Base-by-base conservation (phyloP, 2,113 vertebrate genomes). In the Pavo muticus region DNA sequence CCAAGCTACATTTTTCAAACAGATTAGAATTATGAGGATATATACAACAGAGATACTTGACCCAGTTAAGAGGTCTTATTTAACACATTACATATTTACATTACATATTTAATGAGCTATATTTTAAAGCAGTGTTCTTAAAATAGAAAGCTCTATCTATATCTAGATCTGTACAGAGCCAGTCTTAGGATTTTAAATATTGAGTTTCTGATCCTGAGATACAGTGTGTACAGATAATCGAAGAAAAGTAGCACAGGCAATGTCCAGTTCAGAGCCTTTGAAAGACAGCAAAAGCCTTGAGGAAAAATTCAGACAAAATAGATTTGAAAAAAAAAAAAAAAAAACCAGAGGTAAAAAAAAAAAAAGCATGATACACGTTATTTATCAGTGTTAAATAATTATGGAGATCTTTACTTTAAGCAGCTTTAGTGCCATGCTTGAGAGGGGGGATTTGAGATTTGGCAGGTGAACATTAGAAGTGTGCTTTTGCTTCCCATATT, bases 331-430 rank as follows among this genome's bases (percentile, higher is more conserved):
- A 57, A 19, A 8, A 56, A 8, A 9, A 35, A 4, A 0, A 0
- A 4, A 11, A 30, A 57, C 11, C 3, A 57, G 59, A 1, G 3
- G 42, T 5, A 0, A 0, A 5, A 23, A 60, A 61, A n/a, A 6
- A 23, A 1, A 13, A 11, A 40, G 5, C 35, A 61, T 6, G 20
- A 21, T 72, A 37, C 27, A 68, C 15, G 64, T 59, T 73, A 85
- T 93, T 90, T 93, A 85, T 83, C 50, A 84, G 48, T 32, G 39
- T 74, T 94, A 73, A 90, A 45, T 73, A 86, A 86, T 93, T 72
- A 64, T 88, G 54, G 69, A 93, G 67, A 82, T n/a, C 84, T 93
- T 89, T 89, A 79, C 90, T 87, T 79, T 56, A 82, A 94, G 87
- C 50, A 94, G 93, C 68, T 87, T 93, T 65, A 87, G 59, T 75